A percentile compares a stretch with the other conserved stretches of the same genome.
Evolutionary conservation across 2,888 invertebrate genomes (phyloP).

Genomic region (Eurytoma adleriae): DNA sequence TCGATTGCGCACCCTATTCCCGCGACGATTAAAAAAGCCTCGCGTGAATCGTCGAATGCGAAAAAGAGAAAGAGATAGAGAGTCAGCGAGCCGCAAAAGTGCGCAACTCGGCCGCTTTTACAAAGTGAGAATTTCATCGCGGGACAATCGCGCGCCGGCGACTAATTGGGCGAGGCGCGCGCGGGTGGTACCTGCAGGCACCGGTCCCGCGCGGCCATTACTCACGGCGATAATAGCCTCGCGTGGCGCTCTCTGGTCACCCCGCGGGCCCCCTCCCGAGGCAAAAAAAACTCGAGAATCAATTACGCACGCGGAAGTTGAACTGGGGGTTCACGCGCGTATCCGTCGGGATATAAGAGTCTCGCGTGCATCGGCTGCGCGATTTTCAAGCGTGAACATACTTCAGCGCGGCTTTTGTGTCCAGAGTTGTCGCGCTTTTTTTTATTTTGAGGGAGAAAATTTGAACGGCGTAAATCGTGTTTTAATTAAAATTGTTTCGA

Average conservation of each 20-base stretch:
- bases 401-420: too few relatives aligned
- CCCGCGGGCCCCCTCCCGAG: background rate
- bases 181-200: constrained; percentile 46
- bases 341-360: too few relatives aligned
- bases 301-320: constrained; percentile 30
- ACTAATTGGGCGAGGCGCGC: constrained; percentile 66
- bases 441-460: too few relatives aligned
- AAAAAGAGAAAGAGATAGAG: too few relatives aligned
- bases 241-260: constrained; percentile 48
- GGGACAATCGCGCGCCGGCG: constrained; percentile 55
- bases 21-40: too few relatives aligned
- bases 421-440: too few relatives aligned
- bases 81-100: constrained; percentile 9
- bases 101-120: constrained; percentile 17
- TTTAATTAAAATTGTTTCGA: too few relatives aligned
- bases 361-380: too few relatives aligned
- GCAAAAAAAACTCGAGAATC: constrained; percentile 48
- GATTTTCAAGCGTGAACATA: too few relatives aligned
- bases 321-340: background rate
- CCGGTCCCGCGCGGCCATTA: constrained; percentile 39
- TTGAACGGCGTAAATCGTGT: too few relatives aligned
- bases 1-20: background rate
- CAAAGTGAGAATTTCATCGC: constrained; percentile 44
- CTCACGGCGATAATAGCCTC: constrained; percentile 55
- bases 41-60: too few relatives aligned